Evolutionary conservation across 2,797 vertebrate genomes (phyloP).

Genomic region (Avahi laniger): DNA sequence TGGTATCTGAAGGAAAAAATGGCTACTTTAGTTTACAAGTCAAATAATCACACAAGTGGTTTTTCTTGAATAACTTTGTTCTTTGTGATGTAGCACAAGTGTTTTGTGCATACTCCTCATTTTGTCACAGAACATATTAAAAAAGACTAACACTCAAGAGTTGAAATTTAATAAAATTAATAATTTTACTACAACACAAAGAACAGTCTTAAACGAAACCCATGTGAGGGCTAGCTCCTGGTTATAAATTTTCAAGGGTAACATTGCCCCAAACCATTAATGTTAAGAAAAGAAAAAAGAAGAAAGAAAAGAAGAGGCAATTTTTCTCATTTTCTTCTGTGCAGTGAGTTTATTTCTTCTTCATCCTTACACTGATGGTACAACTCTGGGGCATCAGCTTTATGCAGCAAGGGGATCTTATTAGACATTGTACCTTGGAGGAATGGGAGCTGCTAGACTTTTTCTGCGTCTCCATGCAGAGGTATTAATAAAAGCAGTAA

Average conservation of each 20-base stretch:
- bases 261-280: neutral
- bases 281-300: neutral
- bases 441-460: neutral
- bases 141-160: neutral
- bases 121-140: neutral
- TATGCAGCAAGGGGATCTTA: neutral
- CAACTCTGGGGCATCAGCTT: neutral
- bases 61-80: slow-evolving; percentile 4
- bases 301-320: neutral
- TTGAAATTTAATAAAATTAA: slow-evolving; percentile 18
- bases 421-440: neutral
- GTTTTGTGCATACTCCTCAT: neutral
- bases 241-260: slow-evolving; percentile 12
- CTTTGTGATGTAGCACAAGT: neutral
- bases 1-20: neutral
- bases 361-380: neutral
- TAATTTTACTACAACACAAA: slow-evolving; percentile 2
- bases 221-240: neutral
- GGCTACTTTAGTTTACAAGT: slow-evolving; percentile 10
- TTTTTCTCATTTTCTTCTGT: slow-evolving; percentile 3
- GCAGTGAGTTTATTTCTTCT: neutral
- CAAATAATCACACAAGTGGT: neutral
- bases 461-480: neutral
- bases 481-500: neutral
- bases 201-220: neutral